Evolutionary conservation across 1,140 invertebrate genomes (phyloP), one percentile per base, ranked within the genome.

Genomic region (Drosophila sulfurigaster): DNA sequence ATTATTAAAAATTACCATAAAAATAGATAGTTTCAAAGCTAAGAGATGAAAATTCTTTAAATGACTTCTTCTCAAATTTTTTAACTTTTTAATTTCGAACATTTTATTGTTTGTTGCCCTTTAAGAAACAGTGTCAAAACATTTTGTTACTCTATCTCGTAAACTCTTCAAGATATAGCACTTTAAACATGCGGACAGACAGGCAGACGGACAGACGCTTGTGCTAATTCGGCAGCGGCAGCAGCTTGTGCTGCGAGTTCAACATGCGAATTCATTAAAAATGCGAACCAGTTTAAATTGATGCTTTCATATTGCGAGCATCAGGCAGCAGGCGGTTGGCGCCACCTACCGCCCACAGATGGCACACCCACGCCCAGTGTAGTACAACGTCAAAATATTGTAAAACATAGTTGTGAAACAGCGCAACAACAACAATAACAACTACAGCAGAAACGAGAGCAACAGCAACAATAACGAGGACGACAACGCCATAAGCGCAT

Each of bases 341-440:
- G 63, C 54, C 52, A 54, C 52, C 51, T 54, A 54, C 6, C 51
- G 38, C 72, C 51, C 49, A 20, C 57, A 51, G 30, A 28, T 13
- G 78, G 32, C 30, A 71, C 69, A 54, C 71, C 75, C 46, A 48
- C 64, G 60, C 52, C 56, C 51, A 81, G 71, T 89, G 81, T 78
- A 78, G 58, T 69, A 85, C 85, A 81, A 79, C 85, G 72, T 89
- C 85, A 85, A 89, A 89, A 85, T 89, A 89, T 85, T 90, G 85
- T 89, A 90, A 89, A 89, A 89, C 85, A 89, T 81, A 89, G 86
- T 89, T 89, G 85, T 89, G 86, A 89, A 89, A 79, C 85, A 89
- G 81, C 80, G 70, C 66, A 79, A 74, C 69, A 80, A 54, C 49
- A 85, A 49, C 67, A 75, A 70, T 57, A 69, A 25, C 66, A 79